A percentile compares a stretch with the other conserved stretches of the same genome.
Conservation (phyloP, 2,888 invertebrate species). For the Chydorus sphaericus region DNA sequence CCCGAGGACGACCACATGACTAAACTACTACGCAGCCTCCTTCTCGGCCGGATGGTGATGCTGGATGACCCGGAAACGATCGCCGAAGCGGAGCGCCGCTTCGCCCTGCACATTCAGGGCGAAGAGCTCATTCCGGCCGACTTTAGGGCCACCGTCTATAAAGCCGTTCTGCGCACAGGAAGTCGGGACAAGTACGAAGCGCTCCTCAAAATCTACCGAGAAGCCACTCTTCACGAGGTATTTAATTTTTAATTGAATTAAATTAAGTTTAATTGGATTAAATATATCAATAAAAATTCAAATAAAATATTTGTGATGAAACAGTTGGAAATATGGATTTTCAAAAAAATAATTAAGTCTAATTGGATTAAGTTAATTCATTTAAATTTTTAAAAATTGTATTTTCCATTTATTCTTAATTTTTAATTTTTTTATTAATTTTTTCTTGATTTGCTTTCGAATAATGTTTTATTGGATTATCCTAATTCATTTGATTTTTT, state of each 20-base stretch:
- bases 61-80: constrained; percentile 61
- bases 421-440: too few relatives aligned
- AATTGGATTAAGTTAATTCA: too few relatives aligned
- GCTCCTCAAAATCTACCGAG: constrained; percentile 39
- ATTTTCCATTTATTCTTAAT: too few relatives aligned
- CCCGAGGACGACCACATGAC: constrained; percentile 67
- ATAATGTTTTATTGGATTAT: too few relatives aligned
- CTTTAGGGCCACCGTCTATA: constrained; percentile 70
- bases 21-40: constrained; percentile 67
- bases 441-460: too few relatives aligned
- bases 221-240: constrained; percentile 10
- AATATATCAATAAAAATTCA: not conserved
- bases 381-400: too few relatives aligned
- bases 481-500: too few relatives aligned
- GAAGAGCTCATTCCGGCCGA: constrained; percentile 58
- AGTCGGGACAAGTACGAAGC: constrained; percentile 54
- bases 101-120: constrained; percentile 45
- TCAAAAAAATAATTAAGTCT: too few relatives aligned
- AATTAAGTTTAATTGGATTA: not conserved
- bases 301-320: too few relatives aligned
- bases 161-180: constrained; percentile 59
- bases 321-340: too few relatives aligned
- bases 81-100: constrained; percentile 56
- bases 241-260: not conserved
- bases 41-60: constrained; percentile 65